Percentiles rank a stretch among this genome's conserved stretches.
Evolutionary conservation across 92 coral and sea anemone genomes (phyloP).

Genomic region (Plumapathes pennacea): DNA sequence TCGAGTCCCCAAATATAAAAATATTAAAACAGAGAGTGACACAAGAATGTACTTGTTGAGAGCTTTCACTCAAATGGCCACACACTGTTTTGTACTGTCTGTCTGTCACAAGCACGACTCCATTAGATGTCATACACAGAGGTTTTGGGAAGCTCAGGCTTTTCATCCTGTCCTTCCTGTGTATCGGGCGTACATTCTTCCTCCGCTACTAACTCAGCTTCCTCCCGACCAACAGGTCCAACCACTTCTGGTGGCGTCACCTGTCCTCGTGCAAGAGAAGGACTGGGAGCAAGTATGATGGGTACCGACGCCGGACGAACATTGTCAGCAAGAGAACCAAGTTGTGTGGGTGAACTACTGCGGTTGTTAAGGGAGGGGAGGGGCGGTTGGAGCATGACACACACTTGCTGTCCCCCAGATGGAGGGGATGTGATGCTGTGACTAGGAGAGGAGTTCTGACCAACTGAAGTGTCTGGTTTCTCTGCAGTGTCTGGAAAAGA

Average conservation of each 20-base stretch:
- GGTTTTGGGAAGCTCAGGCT: conserved; percentile 54
- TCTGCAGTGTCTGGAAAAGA: too few relatives aligned
- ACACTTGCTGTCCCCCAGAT: conserved; percentile 66
- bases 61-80: too few relatives aligned
- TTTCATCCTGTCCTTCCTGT: conserved; percentile 18
- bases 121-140: conserved; percentile 67
- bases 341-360: conserved; percentile 92
- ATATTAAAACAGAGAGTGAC: too few relatives aligned
- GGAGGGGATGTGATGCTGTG: conserved; percentile 65
- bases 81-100: too few relatives aligned
- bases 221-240: too few relatives aligned
- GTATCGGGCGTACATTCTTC: conserved; percentile 13
- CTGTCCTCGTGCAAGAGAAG: conserved; percentile 48
- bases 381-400: conserved; percentile 95
- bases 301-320: conserved; percentile 95
- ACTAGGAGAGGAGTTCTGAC: too few relatives aligned
- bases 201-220: too few relatives aligned
- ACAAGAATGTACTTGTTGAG: too few relatives aligned
- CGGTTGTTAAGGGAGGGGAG: conserved; percentile 91
- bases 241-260: conserved; percentile 23
- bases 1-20: too few relatives aligned
- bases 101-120: too few relatives aligned
- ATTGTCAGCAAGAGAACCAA: conserved; percentile 94
- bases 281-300: conserved; percentile 98
- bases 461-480: conserved; percentile 9